Evolutionary conservation across 2,113 vertebrate species (phyloP), one percentile per base, ranked within the genome.

Genomic region (Corynorhinus townsendii): DNA sequence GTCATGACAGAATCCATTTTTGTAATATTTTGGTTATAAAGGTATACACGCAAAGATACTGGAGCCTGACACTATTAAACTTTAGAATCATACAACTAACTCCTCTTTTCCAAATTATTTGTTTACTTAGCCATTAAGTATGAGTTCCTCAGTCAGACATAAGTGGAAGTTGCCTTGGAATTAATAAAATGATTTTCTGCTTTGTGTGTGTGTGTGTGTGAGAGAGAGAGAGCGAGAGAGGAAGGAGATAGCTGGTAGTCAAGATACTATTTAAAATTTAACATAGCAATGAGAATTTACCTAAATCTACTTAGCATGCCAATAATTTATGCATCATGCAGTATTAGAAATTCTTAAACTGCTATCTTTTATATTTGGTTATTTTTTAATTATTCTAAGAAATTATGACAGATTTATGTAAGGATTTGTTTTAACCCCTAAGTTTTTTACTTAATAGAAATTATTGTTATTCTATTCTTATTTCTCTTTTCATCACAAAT

Each of bases 311-410:
- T 89, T 85, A 52, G 15, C 11, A 59, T 87, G 17, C 84, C 82
- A 92, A 66, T 81, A 86, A 94, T 81, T 90, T 95, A 49, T 54
- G 24, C 7, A 52, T 83, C 20, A 89, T 62, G 45, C 4, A 59
- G 40, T 81, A 35, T 95, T 95, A 93, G 15, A 90, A 88, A 86
- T 88, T 77, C 12, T 89, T 94, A 71, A 92, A 80, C 16, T 92
- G 59, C 38, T 69, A 4, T 49, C 17, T 75, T 75, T 96, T 85
- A 77, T 80, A 93, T 26, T 81, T 81, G 83, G 12, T 6, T 83
- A 16, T 49, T 76, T 88, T 92, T 40, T 1, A 86, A 43, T 84
- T 93, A 87, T 56, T 95, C 47, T 83, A 76, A 88, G 49, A 94
- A 96, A 66, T 92, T 38, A 47, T 77, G 40, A 69, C 5, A 68